These are phyloP conservation scores for Pararge aegeria DNA, from an alignment of 1,140 invertebrate species.

Conservation along the genomic window DNA sequence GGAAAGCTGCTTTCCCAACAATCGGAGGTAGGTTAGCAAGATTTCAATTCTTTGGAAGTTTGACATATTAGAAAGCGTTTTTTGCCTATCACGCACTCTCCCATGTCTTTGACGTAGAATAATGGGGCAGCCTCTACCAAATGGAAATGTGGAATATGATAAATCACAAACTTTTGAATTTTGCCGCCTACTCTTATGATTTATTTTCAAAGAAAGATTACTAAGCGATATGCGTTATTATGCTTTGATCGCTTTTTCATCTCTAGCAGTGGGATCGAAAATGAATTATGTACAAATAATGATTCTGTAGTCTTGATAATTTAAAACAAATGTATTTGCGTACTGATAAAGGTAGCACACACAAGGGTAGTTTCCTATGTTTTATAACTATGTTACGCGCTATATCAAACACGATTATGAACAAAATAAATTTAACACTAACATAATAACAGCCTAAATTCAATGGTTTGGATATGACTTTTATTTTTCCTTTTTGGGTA, in stretches of 20 bases:
- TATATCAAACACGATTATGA: too few relatives aligned
- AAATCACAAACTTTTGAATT: conserved; percentile 77
- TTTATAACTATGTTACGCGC: too few relatives aligned
- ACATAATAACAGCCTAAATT: too few relatives aligned
- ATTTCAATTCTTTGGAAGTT: conserved; percentile 7
- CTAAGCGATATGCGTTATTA: conserved; percentile 56
- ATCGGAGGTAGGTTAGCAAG: not conserved
- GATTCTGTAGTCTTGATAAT: conserved; percentile 17
- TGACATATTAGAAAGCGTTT: conserved; percentile 34
- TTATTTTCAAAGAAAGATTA: conserved; percentile 61
- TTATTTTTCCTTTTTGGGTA: too few relatives aligned
- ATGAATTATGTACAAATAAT: conserved; percentile 28
- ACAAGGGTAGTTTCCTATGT: too few relatives aligned
- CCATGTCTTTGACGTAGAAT: conserved; percentile 74
- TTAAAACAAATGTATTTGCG: not conserved
- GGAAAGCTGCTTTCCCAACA: too few relatives aligned
- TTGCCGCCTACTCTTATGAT: conserved; percentile 62
- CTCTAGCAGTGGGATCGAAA: conserved; percentile 16
- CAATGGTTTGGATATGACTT: too few relatives aligned
- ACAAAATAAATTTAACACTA: too few relatives aligned
- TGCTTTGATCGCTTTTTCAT: conserved; percentile 38
- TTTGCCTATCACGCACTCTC: conserved; percentile 63
- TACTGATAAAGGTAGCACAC: not conserved
- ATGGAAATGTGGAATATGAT: conserved; percentile 77
- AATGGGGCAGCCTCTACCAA: conserved; percentile 70